Evolutionary conservation across 1,140 invertebrate genomes (phyloP), one percentile per base, ranked within the genome.

Genomic region (Liolophura sinensis): DNA sequence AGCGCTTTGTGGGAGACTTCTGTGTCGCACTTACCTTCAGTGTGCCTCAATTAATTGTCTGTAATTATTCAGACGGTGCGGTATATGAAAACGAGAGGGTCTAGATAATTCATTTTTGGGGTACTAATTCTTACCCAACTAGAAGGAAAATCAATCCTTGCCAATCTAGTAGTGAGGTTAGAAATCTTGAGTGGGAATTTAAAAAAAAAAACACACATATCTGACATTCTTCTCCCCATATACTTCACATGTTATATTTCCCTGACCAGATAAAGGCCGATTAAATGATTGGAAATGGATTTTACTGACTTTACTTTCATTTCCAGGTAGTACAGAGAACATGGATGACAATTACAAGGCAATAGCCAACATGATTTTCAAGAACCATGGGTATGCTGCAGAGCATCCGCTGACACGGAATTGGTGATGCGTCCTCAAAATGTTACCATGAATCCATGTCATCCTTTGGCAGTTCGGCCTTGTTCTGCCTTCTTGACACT

Each of bases 381-480:
- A 86, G 51, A 83, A 85, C 16, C 87, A 88, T 67, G 84, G 87
- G 0, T 92, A 91, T 77, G 87, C 87, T 68, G 74, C 87, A 0
- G 85, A 86, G 63, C 90, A 92, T 86, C 89, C 91, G 1, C 76
- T 92, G 25, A 86, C 82, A 9, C 87, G 87, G 75, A 91, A 87
- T 77, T 89, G 74, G 77, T 80, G 69, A 73, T 48, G 48, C 9
- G 31, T 40, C 31, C 31, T 40, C 31, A 9, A 40, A 40, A 3
- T 40, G 31, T 40, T 40, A 40, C 31, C 3, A 9, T 5, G 31
- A 40, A 40, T 5, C 31, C 31, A 5, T 40, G 31, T 40, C 31
- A 9, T 40, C 31, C 31, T 5, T 40, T 40, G 3, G 3, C 31
- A 40, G 31, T 9, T 40, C 31, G 9, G 31, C 3, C 3, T 40